Percentiles rank a stretch among this genome's conserved stretches.
Evolutionary conservation across 64 coral and sea anemone genomes (phyloP).

Genomic region (Cladopsammia gracilis): DNA sequence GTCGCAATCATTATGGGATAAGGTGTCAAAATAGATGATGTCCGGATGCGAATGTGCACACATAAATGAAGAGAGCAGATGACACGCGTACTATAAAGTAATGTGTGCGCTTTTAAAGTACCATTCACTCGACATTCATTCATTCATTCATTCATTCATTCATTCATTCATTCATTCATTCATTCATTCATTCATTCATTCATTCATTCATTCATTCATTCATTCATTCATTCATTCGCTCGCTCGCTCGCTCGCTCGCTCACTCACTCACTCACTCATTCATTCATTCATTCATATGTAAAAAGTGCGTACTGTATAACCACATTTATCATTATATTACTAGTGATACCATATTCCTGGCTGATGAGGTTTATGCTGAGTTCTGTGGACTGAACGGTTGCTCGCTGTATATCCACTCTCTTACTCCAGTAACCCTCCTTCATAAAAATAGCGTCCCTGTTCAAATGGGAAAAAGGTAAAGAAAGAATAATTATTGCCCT

Average conservation of each 20-base stretch:
- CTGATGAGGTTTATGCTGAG: conserved; percentile 88
- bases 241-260: no score
- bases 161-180: not conserved
- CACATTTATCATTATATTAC: not conserved
- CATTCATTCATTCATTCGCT: no score
- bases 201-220: not conserved
- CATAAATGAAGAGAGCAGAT: no score
- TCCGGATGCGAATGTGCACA: no score
- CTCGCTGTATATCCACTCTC: conserved; percentile 79
- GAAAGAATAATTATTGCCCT: not conserved
- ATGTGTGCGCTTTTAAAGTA: not conserved
- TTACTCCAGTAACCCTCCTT: conserved; percentile 93
- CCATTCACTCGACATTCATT: not conserved
- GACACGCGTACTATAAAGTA: no score
- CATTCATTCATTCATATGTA: no score
- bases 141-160: no score
- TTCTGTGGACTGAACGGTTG: conserved; percentile 68
- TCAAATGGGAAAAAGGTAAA: not conserved
- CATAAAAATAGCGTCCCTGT: conserved; percentile 84
- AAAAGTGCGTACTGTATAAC: no score
- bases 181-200: not conserved
- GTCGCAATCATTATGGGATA: no score
- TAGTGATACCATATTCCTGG: conserved; percentile 86
- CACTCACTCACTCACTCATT: no score
- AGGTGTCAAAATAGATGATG: no score